Evolutionary conservation across 2,888 invertebrate species (phyloP), one percentile per base, ranked within the genome.

Genomic region (Sipha maydis): DNA sequence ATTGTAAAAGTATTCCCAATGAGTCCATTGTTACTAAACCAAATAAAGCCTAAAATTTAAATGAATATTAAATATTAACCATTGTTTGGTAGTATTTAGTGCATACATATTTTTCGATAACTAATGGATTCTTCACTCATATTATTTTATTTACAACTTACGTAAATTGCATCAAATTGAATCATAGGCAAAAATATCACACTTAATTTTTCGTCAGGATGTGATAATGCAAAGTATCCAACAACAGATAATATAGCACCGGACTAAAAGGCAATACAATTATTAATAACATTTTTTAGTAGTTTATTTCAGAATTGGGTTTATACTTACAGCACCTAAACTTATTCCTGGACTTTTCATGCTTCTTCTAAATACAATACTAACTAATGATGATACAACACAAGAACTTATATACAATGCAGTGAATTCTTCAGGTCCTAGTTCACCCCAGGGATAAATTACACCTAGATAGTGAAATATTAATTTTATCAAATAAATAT

Each of bases 241-340:
- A 99, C 92, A 82, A 99, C 93, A 41, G 96, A 95, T 96, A 98
- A 96, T 90, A 99, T 97, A 83, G 99, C 98, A 89, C 99, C 99
- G 61, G 98, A 98, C 97, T 98, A 92, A 90, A 94, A 93, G 90
- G 86, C 48, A 61, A 90, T 71, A 38, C 25, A 71, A 89, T 69
- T 54, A 78, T 48, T 48, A 41, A 1, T 14, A 48, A 11, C 1
- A 48, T 48, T 48, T 48, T 48, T 1, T 14, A 48, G 48, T 14
- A 48, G 48, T 38, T 73, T 31, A 25, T 41, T 34, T 73, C 86
- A 83, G 38, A 77, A 89, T 78, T 89, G 54, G 34, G 19, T 21
- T 9, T 83, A 80, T 89, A 94, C 95, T 95, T 93, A 98, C 98
- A 90, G 99, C 99, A 91, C 99, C 99, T 90, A 99, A 93, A 79